Conservation (phyloP, 2,113 vertebrate genomes). For the Plestiodon gilberti region DNA sequence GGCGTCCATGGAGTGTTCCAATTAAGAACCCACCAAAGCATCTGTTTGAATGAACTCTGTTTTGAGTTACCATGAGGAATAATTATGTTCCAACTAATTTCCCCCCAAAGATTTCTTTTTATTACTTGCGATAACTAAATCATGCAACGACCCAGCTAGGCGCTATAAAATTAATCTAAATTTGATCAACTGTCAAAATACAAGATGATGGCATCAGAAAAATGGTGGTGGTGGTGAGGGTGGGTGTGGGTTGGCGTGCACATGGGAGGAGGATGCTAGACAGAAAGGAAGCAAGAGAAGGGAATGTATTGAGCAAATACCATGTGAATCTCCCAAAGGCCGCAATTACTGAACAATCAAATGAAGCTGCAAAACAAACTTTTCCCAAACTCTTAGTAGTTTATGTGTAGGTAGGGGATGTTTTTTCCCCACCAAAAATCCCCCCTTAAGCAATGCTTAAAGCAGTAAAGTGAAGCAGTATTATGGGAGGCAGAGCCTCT, state of each 20-base stretch:
- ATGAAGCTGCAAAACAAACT: neutral
- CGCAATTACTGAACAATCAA: neutral
- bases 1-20: slow-evolving; percentile 28
- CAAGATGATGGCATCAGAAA: slow-evolving; percentile 47
- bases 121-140: slow-evolving; percentile 49
- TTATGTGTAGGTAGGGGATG: too few relatives aligned
- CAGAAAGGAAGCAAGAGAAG: neutral
- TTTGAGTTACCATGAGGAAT: slow-evolving; percentile 28
- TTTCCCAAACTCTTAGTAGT: neutral
- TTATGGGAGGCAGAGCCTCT: too few relatives aligned
- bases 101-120: slow-evolving; percentile 63
- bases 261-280: neutral
- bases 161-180: slow-evolving; percentile 62
- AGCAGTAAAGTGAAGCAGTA: too few relatives aligned
- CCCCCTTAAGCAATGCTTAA: too few relatives aligned
- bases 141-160: slow-evolving; percentile 51
- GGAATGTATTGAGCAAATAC: neutral
- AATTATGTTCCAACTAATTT: slow-evolving; percentile 45
- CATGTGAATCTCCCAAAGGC: neutral
- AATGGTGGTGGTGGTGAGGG: slow-evolving; percentile 35
- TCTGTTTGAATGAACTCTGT: slow-evolving; percentile 37
- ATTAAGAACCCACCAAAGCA: slow-evolving; percentile 35
- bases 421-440: too few relatives aligned
- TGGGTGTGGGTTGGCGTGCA: too few relatives aligned
- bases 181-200: slow-evolving; percentile 52